These are phyloP conservation scores for Orussus abietinus DNA, from an alignment of 1,140 invertebrate species.

Conservation along the genomic window DNA sequence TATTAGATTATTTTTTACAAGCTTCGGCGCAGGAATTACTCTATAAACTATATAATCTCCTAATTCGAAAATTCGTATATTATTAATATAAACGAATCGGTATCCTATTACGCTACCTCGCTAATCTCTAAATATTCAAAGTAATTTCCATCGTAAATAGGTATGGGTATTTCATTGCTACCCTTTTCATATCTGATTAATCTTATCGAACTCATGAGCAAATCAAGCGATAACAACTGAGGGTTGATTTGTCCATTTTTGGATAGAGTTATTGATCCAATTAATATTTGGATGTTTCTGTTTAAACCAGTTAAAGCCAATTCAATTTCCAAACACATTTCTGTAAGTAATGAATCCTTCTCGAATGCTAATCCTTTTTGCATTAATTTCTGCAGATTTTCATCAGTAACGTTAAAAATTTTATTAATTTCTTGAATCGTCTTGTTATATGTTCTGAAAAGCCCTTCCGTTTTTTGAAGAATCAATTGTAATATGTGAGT, in stretches of 20 bases:
- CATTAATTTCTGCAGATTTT: slow-evolving; percentile 1
- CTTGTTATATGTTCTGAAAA: slow-evolving; percentile 6
- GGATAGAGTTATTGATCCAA: slow-evolving; percentile 5
- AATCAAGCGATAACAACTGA: slow-evolving; percentile 7
- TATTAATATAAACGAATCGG: slow-evolving; percentile 9
- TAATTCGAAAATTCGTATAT: slow-evolving; percentile 9
- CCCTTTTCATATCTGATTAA: slow-evolving; percentile 11
- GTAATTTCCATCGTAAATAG: slow-evolving; percentile 4
- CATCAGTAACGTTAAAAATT: slow-evolving; percentile 8
- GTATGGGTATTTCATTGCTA: slow-evolving; percentile 7
- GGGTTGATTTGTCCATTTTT: slow-evolving; percentile 7
- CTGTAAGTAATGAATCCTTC: slow-evolving; percentile 6
- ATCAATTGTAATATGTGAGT: slow-evolving; percentile 10
- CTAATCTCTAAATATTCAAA: slow-evolving; percentile 13
- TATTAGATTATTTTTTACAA: slow-evolving; percentile 1
- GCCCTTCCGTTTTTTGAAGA: slow-evolving; percentile 9
- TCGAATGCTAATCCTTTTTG: not conserved
- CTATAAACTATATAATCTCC: slow-evolving; percentile 10
- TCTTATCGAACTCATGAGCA: slow-evolving; percentile 6
- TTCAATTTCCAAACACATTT: slow-evolving; percentile 15
- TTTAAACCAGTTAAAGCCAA: slow-evolving; percentile 6
- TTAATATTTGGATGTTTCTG: slow-evolving; percentile 5
- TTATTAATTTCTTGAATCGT: slow-evolving; percentile 6
- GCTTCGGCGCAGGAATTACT: slow-evolving; percentile 8
- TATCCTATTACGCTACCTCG: slow-evolving; percentile 10